phyloP scores from a whole-genome alignment of 2,113 vertebrate species.

The Ptychochromis oligacanthus region DNA sequence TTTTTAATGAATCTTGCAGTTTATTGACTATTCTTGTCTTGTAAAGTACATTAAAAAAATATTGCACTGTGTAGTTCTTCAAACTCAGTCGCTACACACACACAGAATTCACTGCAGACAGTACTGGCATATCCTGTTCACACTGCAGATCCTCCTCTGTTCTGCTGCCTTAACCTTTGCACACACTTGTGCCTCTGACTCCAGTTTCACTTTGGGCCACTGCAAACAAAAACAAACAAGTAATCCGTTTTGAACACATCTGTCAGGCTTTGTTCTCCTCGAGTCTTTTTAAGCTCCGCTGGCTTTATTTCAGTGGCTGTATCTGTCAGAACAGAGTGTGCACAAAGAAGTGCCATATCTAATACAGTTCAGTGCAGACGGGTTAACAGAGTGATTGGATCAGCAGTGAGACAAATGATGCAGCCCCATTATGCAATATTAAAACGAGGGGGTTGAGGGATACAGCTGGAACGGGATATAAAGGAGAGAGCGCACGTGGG shows the following conservation, averaged over 20 bases:
- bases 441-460: constrained; percentile 14
- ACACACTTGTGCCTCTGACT: not conserved
- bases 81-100: not conserved
- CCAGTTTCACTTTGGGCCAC: not conserved
- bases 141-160: not conserved
- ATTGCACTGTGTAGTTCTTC: not conserved
- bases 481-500: constrained; percentile 15
- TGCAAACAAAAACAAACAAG: constrained; percentile 31
- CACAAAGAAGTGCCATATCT: constrained; percentile 18
- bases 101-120: not conserved
- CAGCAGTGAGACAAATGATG: constrained; percentile 49
- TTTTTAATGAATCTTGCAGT: not conserved
- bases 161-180: not conserved
- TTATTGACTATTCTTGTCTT: not conserved
- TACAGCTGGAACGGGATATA: not conserved
- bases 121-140: not conserved
- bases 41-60: not conserved
- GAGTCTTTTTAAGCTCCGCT: constrained; percentile 24
- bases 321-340: constrained; percentile 29
- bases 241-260: constrained; percentile 50
- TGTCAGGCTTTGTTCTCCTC: constrained; percentile 32
- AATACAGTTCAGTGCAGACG: constrained; percentile 19
- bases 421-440: constrained; percentile 40
- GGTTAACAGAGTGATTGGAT: constrained; percentile 53
- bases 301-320: constrained; percentile 31